Evolutionary conservation across 1,140 invertebrate species (phyloP).

Genomic region (Drosophila obscura): DNA sequence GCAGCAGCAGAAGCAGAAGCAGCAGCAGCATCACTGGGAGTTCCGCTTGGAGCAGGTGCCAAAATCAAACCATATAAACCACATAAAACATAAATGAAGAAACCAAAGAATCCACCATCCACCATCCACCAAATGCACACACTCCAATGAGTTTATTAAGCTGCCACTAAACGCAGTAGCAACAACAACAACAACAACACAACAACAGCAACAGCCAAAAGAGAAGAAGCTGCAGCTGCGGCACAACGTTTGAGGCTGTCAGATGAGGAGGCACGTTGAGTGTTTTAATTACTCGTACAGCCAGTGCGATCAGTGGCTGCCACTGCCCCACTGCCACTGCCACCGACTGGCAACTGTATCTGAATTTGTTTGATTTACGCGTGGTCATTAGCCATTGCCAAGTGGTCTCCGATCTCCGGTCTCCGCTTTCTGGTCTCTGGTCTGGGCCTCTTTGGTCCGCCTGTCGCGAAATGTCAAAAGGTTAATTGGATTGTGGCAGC

Average conservation of each 20-base stretch:
- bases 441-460: slow-evolving; percentile 15
- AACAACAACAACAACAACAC: slow-evolving; percentile 18
- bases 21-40: neutral
- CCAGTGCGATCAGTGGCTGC: slow-evolving; percentile 34
- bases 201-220: slow-evolving; percentile 11
- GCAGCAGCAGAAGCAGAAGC: neutral
- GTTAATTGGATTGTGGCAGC: slow-evolving; percentile 64
- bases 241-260: slow-evolving; percentile 32
- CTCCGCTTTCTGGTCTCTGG: slow-evolving; percentile 23
- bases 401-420: slow-evolving; percentile 41
- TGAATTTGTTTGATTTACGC: slow-evolving; percentile 58
- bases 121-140: slow-evolving; percentile 32
- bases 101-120: slow-evolving; percentile 20
- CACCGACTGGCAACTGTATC: slow-evolving; percentile 38
- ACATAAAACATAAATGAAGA: slow-evolving; percentile 17
- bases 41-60: slow-evolving; percentile 49
- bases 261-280: slow-evolving; percentile 51
- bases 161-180: neutral
- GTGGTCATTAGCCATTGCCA: slow-evolving; percentile 51
- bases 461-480: slow-evolving; percentile 61
- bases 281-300: slow-evolving; percentile 52
- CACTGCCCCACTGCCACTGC: slow-evolving; percentile 23
- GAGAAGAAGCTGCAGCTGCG: slow-evolving; percentile 21
- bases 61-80: slow-evolving; percentile 29
- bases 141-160: slow-evolving; percentile 53